Conservation (phyloP, 2,113 vertebrate species). For the Piprites chloris region DNA sequence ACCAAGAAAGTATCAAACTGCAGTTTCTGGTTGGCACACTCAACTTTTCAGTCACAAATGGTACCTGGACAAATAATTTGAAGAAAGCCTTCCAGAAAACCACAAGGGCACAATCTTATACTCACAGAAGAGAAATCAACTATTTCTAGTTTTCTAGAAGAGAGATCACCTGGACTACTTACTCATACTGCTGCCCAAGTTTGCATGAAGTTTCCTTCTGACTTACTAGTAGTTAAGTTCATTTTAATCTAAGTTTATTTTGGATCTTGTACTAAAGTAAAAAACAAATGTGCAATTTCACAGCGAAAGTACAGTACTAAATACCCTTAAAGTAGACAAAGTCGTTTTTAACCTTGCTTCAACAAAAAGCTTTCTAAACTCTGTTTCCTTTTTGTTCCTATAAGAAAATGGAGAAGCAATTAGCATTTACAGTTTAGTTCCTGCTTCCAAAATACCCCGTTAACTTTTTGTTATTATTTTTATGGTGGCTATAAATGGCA, state of each 20-base stretch:
- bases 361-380: constrained; percentile 82
- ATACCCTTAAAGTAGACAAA: constrained; percentile 69
- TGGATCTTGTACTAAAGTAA: not conserved
- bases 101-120: not conserved
- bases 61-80: not conserved
- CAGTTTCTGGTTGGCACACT: not conserved
- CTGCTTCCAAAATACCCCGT: constrained; percentile 83
- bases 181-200: not conserved
- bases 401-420: constrained; percentile 79
- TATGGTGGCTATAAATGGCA: constrained; percentile 82
- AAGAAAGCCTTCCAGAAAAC: not conserved
- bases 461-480: constrained; percentile 77
- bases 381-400: constrained; percentile 76
- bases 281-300: not conserved
- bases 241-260: not conserved
- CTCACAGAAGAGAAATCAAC: not conserved
- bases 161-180: not conserved
- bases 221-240: not conserved
- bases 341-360: constrained; percentile 77
- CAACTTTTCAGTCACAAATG: not conserved
- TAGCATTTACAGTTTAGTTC: constrained; percentile 91
- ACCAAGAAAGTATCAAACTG: not conserved
- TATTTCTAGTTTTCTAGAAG: not conserved
- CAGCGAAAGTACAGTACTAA: constrained; percentile 38
- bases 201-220: not conserved